These are phyloP conservation scores for Mongoloraphidia duomilia DNA, from an alignment of 2,888 invertebrate species.

Conservation along the genomic window DNA sequence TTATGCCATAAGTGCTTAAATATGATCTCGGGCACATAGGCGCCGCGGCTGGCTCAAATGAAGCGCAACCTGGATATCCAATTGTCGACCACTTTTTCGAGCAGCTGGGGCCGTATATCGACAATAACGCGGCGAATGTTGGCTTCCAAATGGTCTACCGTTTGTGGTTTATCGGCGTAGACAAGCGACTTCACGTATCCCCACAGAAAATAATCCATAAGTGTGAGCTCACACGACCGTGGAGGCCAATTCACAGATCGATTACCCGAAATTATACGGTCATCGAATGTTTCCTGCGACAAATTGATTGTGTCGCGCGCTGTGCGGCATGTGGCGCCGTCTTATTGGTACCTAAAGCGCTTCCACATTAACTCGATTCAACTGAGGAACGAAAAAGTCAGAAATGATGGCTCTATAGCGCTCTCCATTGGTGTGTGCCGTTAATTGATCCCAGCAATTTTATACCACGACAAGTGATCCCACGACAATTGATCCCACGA, in stretches of 20 bases:
- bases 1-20: too few relatives aligned
- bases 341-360: not conserved
- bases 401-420: not conserved
- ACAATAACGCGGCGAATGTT: not conserved
- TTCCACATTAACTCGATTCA: not conserved
- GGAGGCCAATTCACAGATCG: slow-evolving; percentile 16
- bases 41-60: not conserved
- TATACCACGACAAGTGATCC: too few relatives aligned
- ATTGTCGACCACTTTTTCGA: slow-evolving; percentile 5
- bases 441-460: too few relatives aligned
- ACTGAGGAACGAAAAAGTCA: slow-evolving; percentile 2
- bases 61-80: not conserved
- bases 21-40: too few relatives aligned
- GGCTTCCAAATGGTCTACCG: not conserved
- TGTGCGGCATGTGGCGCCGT: not conserved
- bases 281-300: slow-evolving; percentile 11
- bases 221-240: slow-evolving; percentile 6
- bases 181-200: not conserved
- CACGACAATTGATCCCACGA: too few relatives aligned
- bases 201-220: not conserved
- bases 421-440: too few relatives aligned
- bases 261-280: slow-evolving; percentile 14
- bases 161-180: not conserved
- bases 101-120: not conserved
- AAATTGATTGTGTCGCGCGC: not conserved